Base-by-base conservation (phyloP, 2,888 invertebrate species). In the Acrobasis consociella region DNA sequence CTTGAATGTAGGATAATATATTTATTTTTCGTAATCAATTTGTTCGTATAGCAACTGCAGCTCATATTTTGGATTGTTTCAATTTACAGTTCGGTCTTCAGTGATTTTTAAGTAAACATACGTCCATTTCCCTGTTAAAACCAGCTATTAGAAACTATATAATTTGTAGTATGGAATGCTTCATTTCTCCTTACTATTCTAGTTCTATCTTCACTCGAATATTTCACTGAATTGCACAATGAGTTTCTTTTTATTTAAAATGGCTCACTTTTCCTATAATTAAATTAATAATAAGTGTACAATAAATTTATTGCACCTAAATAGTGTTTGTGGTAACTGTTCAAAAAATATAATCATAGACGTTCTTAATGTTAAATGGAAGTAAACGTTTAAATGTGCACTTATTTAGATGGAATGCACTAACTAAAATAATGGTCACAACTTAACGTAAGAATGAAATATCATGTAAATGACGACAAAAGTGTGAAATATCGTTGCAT, bases 111-210 rank as follows among this genome's bases (percentile, higher is more conserved):
- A 80, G 70, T 73, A 77, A 81, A 82, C 66, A 76, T 77, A 88
- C 91, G 92, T 92, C 92, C 91, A 92, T 91, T 89, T 92, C 91
- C 91, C 91, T 92, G 91, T 92, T 92, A 92, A 92, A 91, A 80
- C 83, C 90, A 91, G 91, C 92, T 91, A 89, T 89, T 91, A 90
- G 89, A 83, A 79, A 77, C 78, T 79, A 80, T 85, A 80, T 86
- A 85, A 85, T 86, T 83, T 82, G 89, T 92, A 91, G 91, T 80
- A 89, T 91, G 91, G 91, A 92, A 92, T 92, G 92, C 92, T 92
- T 92, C 83, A 85, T 89, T 86, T 88, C 89, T 91, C 85, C 85
- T 90, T 81, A 86, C 88, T 91, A 79, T 89, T 87, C 85, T 91
- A 89, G 87, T 81, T 83, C 82, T 85, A 80, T 92, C 80, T 88